Base-by-base conservation (phyloP, 2,797 vertebrate genomes). In the Sebastes kiyomatsui region DNA sequence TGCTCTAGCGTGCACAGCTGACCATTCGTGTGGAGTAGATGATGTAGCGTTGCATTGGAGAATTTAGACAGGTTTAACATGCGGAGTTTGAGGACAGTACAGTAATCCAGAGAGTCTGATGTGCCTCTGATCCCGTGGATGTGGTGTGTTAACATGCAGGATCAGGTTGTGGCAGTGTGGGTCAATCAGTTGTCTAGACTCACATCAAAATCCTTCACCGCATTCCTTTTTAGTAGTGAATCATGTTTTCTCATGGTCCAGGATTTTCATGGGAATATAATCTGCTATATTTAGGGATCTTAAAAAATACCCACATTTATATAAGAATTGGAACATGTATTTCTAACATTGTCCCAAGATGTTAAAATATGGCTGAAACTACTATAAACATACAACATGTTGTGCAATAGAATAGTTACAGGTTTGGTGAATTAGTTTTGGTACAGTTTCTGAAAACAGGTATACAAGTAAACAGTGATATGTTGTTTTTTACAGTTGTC, bases 271-370 rank as follows among this genome's bases (percentile, higher is more conserved):
- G 28, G 22, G 11, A 35, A 14, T 16, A 28, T 75, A 10, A 38
- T 4, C 30, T n/a, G 35, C 0, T 20, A 18, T 14, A 22, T 0
- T 54, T 16, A 0, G 1, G 0, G 6, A 23, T 25, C 6, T 42
- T 33, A 35, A n/a, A 73, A 22, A 55, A 7, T 1, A 42, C 42
- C 42, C 13, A 42, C 14, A 42, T 42, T 42, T 0, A 42, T 42
- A 16, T 6, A 42, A 42, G 5, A 42, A 16, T 16, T 42, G 38
- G 14, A 42, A 42, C 38, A 16, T 42, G 38, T 42, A 42, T 42
- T 42, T 42, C 38, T 42, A 42, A 42, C 38, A 42, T 42, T 42
- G 38, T 3, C 14, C 38, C 13, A 42, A 42, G 38, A 4, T 66
- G 23, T 38, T 32, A 27, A 74, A n/a, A 20, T 2, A 52, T 64